These are phyloP conservation scores for Pangasius krempfi DNA, from an alignment of 2,797 vertebrate genomes.

Conservation along the genomic window DNA sequence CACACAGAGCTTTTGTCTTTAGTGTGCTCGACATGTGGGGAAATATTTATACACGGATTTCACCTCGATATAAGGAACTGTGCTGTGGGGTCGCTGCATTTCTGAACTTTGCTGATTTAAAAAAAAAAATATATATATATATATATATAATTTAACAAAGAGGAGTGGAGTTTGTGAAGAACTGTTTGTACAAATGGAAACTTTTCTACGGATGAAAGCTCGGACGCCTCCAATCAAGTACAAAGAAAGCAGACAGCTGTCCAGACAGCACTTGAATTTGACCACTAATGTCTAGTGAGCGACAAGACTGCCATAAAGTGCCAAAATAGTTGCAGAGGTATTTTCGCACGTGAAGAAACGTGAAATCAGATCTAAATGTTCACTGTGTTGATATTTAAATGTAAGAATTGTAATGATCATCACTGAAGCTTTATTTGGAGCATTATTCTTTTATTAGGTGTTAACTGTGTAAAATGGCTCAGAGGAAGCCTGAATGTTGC, in stretches of 20 bases:
- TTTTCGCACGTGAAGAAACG: conserved; percentile 1
- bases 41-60: not conserved
- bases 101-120: not conserved
- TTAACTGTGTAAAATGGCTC: conserved; percentile 13
- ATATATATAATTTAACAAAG: not conserved
- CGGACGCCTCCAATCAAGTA: conserved; percentile 73
- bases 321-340: conserved; percentile 63
- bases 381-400: conserved; percentile 5
- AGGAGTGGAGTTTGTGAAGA: not conserved
- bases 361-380: not conserved
- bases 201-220: conserved; percentile 52
- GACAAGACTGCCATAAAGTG: conserved; percentile 77
- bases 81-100: not conserved
- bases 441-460: conserved; percentile 24
- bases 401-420: not conserved
- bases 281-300: conserved; percentile 81
- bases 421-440: not conserved
- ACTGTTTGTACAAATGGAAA: conserved; percentile 55
- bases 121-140: not conserved
- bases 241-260: conserved; percentile 77
- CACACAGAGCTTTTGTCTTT: not conserved
- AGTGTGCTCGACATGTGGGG: not conserved
- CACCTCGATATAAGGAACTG: not conserved
- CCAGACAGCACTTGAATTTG: conserved; percentile 86
- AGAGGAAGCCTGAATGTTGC: not conserved